Percentiles rank a stretch among this genome's conserved stretches.
Conservation (phyloP, 1,140 invertebrate genomes). For the Diachasma alloeum region DNA sequence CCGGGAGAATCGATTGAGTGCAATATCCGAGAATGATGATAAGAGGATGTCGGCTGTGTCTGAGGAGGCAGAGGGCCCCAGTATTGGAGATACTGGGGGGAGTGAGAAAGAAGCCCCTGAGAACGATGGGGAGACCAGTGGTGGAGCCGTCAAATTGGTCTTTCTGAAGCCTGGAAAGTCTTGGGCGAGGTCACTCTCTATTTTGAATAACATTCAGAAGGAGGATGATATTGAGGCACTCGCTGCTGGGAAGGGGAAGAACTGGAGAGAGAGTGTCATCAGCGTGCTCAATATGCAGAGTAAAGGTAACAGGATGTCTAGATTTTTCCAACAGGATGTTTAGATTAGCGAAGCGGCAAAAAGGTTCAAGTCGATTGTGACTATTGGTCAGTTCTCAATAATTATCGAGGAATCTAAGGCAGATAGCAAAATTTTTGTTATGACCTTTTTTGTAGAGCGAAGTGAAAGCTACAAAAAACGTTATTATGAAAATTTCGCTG, state of each 20-base stretch:
- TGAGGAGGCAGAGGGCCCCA: too few species aligned
- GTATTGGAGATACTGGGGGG: too few species aligned
- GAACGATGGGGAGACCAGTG: not conserved
- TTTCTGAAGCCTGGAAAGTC: constrained; percentile 57
- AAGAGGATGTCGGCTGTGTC: not conserved
- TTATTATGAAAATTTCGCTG: too few species aligned
- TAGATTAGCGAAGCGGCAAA: too few species aligned
- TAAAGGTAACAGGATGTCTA: constrained; percentile 40
- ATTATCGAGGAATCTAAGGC: too few species aligned
- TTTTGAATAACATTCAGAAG: constrained; percentile 50
- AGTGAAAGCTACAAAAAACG: too few species aligned
- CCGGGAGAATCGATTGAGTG: constrained; percentile 29
- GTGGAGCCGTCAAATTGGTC: constrained; percentile 6
- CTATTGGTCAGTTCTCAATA: too few species aligned
- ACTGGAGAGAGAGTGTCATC: constrained; percentile 53
- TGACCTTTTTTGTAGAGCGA: too few species aligned
- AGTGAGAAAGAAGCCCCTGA: not conserved
- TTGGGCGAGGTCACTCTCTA: constrained; percentile 60
- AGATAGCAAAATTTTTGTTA: too few species aligned
- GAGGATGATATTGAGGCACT: constrained; percentile 43
- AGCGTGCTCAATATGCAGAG: constrained; percentile 53
- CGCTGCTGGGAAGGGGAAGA: constrained; percentile 49
- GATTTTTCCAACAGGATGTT: not conserved
- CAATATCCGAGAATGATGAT: constrained; percentile 21
- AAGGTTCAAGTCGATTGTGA: too few species aligned